These are phyloP conservation scores for Saimiri boliviensis DNA, from an alignment of 2,113 vertebrate species.

Conservation along the genomic window DNA sequence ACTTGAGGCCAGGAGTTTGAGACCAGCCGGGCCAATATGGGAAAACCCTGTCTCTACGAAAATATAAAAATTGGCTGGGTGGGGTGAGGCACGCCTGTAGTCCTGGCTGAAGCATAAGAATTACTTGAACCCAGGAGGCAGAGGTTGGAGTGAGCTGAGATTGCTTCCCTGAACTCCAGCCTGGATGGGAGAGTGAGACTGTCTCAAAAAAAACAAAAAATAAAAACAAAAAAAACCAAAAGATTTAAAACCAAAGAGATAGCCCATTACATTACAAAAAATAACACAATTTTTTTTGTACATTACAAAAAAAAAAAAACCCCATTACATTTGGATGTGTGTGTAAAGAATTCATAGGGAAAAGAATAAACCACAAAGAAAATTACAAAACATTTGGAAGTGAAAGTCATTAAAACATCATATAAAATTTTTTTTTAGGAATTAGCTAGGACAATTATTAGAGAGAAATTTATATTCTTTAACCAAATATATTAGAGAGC, in stretches of 20 bases:
- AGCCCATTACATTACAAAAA: background rate
- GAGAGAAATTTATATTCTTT: background rate
- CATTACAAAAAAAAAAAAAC: background rate
- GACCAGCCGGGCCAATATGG: no score
- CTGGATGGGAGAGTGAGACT: no score
- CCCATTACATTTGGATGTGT: background rate
- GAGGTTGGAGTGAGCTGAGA: no score
- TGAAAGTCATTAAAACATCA: background rate
- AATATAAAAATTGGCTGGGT: no score
- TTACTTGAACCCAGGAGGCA: no score
- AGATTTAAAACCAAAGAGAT: background rate
- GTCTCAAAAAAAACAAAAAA: no score
- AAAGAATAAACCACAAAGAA: background rate
- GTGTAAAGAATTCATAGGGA: background rate
- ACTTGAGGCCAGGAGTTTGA: no score
- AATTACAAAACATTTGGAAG: background rate
- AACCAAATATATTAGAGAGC: background rate
- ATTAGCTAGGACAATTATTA: background rate
- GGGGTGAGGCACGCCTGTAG: rapidly evolving
- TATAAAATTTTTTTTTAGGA: background rate
- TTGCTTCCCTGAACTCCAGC: no score
- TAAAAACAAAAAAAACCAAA: no score
- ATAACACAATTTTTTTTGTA: no score
- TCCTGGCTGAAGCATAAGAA: no score
- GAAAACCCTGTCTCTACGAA: no score